Evolutionary conservation across 2,797 vertebrate species (phyloP).

Genomic region (Sphaeramia orbicularis): DNA sequence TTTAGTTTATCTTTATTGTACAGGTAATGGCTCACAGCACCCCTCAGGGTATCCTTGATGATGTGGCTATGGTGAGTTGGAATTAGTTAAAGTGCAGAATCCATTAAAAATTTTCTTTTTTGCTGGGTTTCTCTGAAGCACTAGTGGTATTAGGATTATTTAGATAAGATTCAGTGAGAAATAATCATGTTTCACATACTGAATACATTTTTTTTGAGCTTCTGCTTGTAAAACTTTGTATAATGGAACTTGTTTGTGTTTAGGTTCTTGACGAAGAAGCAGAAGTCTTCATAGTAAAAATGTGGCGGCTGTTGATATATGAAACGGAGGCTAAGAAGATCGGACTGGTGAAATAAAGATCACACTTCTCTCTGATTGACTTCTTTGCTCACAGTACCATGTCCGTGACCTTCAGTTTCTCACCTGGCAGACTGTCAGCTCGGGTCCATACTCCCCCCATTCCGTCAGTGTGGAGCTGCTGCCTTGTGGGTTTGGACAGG

Average conservation of each 20-base stretch:
- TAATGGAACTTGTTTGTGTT: slow-evolving; percentile 34
- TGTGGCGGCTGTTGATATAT: slow-evolving; percentile 99
- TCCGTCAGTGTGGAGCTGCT: slow-evolving; percentile 72
- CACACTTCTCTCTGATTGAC: slow-evolving; percentile 33
- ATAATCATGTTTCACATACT: neutral
- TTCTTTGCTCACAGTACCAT: slow-evolving; percentile 44
- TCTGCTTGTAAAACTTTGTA: neutral
- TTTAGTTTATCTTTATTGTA: slow-evolving; percentile 29
- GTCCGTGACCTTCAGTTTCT: slow-evolving; percentile 45
- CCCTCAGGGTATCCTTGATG: slow-evolving; percentile 98
- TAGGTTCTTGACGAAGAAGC: slow-evolving; percentile 99
- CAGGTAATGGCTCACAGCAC: slow-evolving; percentile 99
- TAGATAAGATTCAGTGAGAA: neutral
- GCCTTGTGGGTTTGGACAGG: slow-evolving; percentile 56
- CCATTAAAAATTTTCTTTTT: neutral
- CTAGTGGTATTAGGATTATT: neutral
- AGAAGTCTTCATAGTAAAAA: slow-evolving; percentile 99
- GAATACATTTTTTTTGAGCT: neutral
- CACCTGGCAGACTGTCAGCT: slow-evolving; percentile 61
- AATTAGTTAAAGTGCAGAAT: neutral
- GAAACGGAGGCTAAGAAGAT: slow-evolving; percentile 99
- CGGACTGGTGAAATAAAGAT: slow-evolving; percentile 95
- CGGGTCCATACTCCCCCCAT: slow-evolving; percentile 55
- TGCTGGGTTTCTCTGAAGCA: neutral
- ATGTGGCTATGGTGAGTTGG: slow-evolving; percentile 96